These are phyloP conservation scores for Micromesistius poutassou DNA, from an alignment of 2,797 vertebrate species.

Conservation along the genomic window DNA sequence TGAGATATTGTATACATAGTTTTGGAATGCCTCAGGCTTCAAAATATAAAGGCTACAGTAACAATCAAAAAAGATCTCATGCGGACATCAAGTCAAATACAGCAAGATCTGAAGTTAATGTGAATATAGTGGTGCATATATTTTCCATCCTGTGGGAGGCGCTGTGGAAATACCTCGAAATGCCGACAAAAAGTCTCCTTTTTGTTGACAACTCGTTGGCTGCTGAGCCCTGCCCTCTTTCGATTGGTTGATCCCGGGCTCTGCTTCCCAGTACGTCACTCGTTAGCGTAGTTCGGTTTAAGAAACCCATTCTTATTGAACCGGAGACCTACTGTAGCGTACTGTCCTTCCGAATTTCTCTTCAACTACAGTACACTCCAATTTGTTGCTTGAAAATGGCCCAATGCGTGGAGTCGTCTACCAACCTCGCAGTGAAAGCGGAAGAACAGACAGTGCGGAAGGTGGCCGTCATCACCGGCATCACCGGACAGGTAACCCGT, in stretches of 20 bases:
- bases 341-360: neutral
- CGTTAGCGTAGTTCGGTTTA: slow-evolving; percentile 33
- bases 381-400: slow-evolving; percentile 46
- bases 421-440: slow-evolving; percentile 34
- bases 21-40: too few relatives aligned
- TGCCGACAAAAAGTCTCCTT: neutral
- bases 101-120: too few relatives aligned
- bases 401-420: slow-evolving; percentile 34
- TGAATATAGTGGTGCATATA: neutral
- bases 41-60: too few relatives aligned
- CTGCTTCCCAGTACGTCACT: slow-evolving; percentile 48
- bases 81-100: too few relatives aligned
- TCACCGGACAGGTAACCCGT: slow-evolving; percentile 76
- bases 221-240: slow-evolving; percentile 14
- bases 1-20: too few relatives aligned
- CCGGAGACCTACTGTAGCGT: neutral
- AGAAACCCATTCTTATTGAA: slow-evolving; percentile 28
- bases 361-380: neutral
- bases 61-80: too few relatives aligned
- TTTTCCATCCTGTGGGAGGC: slow-evolving; percentile 11
- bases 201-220: neutral
- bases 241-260: slow-evolving; percentile 54
- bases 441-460: slow-evolving; percentile 43
- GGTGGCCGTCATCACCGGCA: slow-evolving; percentile 78
- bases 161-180: slow-evolving; percentile 16